Base-by-base conservation (phyloP, 2,797 vertebrate species). In the Hemitrygon akajei region DNA sequence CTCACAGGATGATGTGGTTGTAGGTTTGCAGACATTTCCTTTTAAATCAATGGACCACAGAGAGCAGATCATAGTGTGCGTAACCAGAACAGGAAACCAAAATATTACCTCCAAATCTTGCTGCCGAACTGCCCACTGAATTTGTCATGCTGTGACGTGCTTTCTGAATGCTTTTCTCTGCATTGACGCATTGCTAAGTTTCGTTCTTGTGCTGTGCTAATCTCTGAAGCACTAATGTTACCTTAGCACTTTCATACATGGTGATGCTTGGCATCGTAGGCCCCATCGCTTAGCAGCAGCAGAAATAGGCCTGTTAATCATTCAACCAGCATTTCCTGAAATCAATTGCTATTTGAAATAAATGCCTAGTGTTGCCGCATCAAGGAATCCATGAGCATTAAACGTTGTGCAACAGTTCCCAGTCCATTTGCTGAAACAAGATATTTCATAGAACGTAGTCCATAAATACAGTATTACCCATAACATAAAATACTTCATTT, bases 301-400 rank as follows among this genome's bases (percentile, higher is more conserved):
- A 92, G 47, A 75, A 22, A 2, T 2, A 9, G 69, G 91, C 71
- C 69, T 27, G 47, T 75, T 75, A 73, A 47, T 1, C 12, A 47
- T 92, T 92, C 40, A 12, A 47, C 12, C 89, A 92, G 66, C 14
- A 87, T 16, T 92, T 92, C 37, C 69, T 92, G 34, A 92, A 40
- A 37, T 12, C 11, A 16, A 91, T 73, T 92, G 37, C 69, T 73
- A 73, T 92, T 92, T 47, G 73, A 40, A 47, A 10, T 2, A 73
- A 73, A 47, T 47, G 9, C 11, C 22, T 92, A 22, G 34, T 63
- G 3, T 4, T 87, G 58, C 56, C 12, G 63, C 12, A 63, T 34
- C 60, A 12, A 69, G 14, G 66, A 69, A 14, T 69, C 66, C 66
- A 69, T 69, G 3, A 69, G 66, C 3, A 14, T 58, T 86, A 47